Evolutionary conservation across 2,888 invertebrate genomes (phyloP), one percentile per base, ranked within the genome.

Genomic region (Hetaerina titia): DNA sequence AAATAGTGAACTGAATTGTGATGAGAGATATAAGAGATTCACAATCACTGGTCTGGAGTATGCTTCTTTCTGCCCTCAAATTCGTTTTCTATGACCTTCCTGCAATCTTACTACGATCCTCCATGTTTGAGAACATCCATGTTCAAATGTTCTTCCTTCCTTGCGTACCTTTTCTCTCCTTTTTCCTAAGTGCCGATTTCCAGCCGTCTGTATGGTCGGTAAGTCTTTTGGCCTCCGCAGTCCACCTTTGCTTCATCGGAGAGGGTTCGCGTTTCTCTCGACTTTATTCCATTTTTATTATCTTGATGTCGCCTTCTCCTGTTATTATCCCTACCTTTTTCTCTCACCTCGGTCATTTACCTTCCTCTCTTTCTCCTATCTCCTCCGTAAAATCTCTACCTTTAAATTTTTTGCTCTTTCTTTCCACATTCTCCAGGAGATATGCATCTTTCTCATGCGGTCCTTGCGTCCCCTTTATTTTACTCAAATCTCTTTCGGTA

Each of bases 221-320:
- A 89, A 89, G 58, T 69, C 69, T 22, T 19, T 31, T 25, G 60
- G 17, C 17, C 63, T 60, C 25, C 60, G 60, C 60, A 88, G 17
- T 45, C 64, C 45, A 31, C 56, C 64, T 17, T n/a, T 31, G 56
- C 69, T 92, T 57, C 92, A 13, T 22, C 5, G 56, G 81, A 92
- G 69, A 69, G 58, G 92, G 57, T 69, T 92, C 92, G 56, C 56
- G 56, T 74, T 22, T 69, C 92, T 69, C n/a, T 56, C 69, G 56
- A 92, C 69, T 57, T 92, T 69, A 92, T 92, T 92, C 92, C 56
- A 22, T n/a, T 64, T 74, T 69, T 92, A 69, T 92, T 92, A 69
- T 92, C 69, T 56, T 69, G 92, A 92, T 92, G 56, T 60, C 22
- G 22, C 56, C 69, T 74, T 89, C 89, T 58, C 89, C 58, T 90